phyloP scores from a whole-genome alignment of 2,797 vertebrate genomes.

The Cetoscarus ocellatus region DNA sequence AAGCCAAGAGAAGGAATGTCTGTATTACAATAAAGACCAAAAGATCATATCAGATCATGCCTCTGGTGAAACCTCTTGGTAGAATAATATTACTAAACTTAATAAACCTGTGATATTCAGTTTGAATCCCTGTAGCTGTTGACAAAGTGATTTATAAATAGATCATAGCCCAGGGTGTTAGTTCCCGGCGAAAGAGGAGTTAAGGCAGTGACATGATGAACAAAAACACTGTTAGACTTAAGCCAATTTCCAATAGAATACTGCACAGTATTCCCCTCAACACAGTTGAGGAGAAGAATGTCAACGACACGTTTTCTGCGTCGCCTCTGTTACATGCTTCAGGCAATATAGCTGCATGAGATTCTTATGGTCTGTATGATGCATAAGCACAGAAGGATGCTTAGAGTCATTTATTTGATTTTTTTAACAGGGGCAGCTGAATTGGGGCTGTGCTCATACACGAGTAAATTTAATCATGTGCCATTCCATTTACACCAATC shows the following conservation, averaged over 20 bases:
- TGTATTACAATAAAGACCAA: slow-evolving; percentile 2
- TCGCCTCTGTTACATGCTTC: neutral
- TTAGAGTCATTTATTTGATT: no score
- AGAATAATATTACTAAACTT: neutral
- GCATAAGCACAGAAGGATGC: no score
- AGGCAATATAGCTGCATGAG: no score
- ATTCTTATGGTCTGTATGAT: neutral
- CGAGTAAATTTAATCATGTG: no score
- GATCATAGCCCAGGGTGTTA: neutral
- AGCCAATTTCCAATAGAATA: neutral
- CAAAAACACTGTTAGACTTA: neutral
- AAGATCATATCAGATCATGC: neutral
- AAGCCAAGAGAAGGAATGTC: neutral
- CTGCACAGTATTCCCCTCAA: neutral
- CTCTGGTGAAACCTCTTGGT: neutral
- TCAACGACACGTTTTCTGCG: neutral
- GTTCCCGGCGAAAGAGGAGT: neutral
- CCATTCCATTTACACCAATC: no score
- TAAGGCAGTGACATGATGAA: neutral
- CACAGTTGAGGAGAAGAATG: neutral
- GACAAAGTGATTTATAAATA: neutral
- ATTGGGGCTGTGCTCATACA: no score
- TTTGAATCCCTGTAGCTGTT: neutral
- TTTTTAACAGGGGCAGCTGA: no score
- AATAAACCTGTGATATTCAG: no score